Conservation (phyloP, 2,113 vertebrate species). For the Rafetus swinhoei region DNA sequence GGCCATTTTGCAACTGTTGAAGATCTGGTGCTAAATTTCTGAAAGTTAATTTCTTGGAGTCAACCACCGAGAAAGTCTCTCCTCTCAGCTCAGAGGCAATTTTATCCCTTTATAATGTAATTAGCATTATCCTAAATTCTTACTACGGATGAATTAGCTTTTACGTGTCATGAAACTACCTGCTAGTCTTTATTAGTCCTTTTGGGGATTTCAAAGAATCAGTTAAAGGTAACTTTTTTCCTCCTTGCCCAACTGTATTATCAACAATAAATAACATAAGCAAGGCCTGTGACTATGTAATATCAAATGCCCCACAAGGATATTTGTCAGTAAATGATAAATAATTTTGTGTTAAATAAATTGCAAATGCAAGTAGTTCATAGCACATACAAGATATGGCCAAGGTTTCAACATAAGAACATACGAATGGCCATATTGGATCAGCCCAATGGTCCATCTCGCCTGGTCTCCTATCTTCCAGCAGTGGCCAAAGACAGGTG, state of each 20-base stretch:
- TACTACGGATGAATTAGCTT: not conserved
- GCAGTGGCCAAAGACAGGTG: no score
- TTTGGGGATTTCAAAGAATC: slow-evolving; percentile 18
- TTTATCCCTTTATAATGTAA: slow-evolving; percentile 17
- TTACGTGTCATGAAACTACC: not conserved
- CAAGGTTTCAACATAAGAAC: not conserved
- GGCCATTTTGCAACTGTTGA: not conserved
- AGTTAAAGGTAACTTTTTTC: not conserved
- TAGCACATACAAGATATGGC: not conserved
- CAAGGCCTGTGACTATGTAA: not conserved
- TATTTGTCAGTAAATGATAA: not conserved
- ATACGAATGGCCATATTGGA: no score
- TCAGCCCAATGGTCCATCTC: no score
- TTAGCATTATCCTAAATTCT: not conserved
- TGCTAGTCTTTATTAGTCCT: not conserved
- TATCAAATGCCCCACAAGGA: not conserved
- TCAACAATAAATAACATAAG: not conserved
- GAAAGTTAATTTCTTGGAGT: not conserved
- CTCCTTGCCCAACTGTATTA: not conserved
- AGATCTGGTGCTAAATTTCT: not conserved
- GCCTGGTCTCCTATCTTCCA: no score
- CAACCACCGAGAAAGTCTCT: not conserved
- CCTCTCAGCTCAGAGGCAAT: slow-evolving; percentile 21
- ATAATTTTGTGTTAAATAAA: not conserved
- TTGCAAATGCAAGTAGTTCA: not conserved